A percentile compares a stretch with the other conserved stretches of the same genome.
Evolutionary conservation across 2,113 vertebrate genomes (phyloP).

Genomic region (Holacanthus passer): DNA sequence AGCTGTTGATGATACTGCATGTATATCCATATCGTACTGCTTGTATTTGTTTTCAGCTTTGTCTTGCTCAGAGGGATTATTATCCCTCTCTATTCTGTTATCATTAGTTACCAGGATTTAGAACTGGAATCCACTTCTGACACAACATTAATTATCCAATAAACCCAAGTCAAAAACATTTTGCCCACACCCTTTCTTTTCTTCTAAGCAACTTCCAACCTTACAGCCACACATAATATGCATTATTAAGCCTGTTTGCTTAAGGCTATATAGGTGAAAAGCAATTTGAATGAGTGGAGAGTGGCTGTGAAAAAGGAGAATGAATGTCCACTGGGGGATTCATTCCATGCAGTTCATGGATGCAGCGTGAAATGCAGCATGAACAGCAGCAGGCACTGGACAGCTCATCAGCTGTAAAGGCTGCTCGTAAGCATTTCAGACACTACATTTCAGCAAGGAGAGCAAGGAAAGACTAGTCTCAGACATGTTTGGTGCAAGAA

Average conservation of each 20-base stretch:
- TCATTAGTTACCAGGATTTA: neutral
- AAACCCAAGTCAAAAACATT: neutral
- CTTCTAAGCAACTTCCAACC: neutral
- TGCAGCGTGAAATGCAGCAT: too few species aligned
- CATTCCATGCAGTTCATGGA: too few species aligned
- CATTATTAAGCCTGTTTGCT: neutral
- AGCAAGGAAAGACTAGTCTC: too few species aligned
- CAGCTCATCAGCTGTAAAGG: too few species aligned
- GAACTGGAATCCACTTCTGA: neutral
- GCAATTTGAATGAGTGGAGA: too few species aligned
- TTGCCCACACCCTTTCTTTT: too few species aligned
- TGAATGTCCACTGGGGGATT: too few species aligned
- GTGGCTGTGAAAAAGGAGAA: too few species aligned
- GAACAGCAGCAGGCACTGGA: too few species aligned
- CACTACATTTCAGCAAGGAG: too few species aligned
- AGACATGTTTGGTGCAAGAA: too few species aligned
- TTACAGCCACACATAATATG: neutral
- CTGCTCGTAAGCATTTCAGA: too few species aligned
- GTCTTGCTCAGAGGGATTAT: neutral
- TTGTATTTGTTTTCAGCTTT: neutral
- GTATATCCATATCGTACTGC: neutral
- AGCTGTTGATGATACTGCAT: neutral
- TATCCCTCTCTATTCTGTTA: neutral
- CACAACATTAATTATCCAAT: neutral
- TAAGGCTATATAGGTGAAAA: neutral